A percentile compares a stretch with the other conserved stretches of the same genome.
Conservation (phyloP, 2,888 invertebrate species). For the Pyrochroa serraticornis region DNA sequence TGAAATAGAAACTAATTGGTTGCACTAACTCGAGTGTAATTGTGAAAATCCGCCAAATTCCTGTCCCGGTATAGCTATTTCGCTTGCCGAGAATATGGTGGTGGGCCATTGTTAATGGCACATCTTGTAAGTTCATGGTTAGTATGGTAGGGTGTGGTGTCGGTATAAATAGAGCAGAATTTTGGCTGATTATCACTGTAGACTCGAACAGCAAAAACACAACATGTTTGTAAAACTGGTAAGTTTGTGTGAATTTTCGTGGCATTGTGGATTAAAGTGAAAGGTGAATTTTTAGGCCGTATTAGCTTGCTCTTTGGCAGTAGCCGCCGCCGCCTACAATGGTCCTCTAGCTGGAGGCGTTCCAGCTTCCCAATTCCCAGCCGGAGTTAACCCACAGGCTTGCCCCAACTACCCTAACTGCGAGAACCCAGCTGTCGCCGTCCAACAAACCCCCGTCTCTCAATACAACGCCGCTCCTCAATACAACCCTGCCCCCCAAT, state of each 20-base stretch:
- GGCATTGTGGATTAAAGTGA: constrained; percentile 16
- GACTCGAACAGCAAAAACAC: constrained; percentile 48
- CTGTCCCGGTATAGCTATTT: no score
- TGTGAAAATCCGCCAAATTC: no score
- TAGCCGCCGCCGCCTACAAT: constrained; percentile 41
- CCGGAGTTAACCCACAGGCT: constrained; percentile 47
- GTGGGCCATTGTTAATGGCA: constrained; percentile 32
- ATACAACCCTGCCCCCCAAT: constrained; percentile 27
- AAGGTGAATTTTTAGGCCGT: constrained; percentile 41
- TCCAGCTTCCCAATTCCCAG: constrained; percentile 48
- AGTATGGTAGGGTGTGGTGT: constrained; percentile 50
- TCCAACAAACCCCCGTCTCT: constrained; percentile 29
- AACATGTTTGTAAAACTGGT: constrained; percentile 59
- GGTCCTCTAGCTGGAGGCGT: constrained; percentile 49
- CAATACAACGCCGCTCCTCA: constrained; percentile 32
- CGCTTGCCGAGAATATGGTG: constrained; percentile 9
- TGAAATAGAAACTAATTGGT: no score
- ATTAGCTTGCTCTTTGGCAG: constrained; percentile 44
- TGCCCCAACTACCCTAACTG: constrained; percentile 52
- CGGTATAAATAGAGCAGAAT: constrained; percentile 51
- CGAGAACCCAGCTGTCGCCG: constrained; percentile 47
- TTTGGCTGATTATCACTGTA: constrained; percentile 50
- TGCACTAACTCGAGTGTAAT: no score
- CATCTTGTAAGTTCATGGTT: constrained; percentile 49
- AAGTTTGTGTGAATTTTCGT: constrained; percentile 39